Conservation (phyloP, 2,888 invertebrate species). For the Noctuana brunneofusca region DNA sequence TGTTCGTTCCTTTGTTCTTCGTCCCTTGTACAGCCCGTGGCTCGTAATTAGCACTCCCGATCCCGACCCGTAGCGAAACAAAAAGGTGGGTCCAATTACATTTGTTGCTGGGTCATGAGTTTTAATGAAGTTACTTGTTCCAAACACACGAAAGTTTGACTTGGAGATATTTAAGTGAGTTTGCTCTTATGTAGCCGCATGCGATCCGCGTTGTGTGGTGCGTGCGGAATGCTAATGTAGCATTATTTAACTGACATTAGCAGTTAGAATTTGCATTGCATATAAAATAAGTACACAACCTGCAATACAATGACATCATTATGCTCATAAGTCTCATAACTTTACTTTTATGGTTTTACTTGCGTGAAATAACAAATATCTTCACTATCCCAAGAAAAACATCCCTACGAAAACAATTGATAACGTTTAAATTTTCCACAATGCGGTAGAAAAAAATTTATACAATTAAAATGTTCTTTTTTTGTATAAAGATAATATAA, state of each 20-base stretch:
- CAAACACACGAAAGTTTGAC: conserved; percentile 27
- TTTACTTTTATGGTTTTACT: conserved; percentile 16
- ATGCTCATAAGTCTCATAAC: conserved; percentile 22
- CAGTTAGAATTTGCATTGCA: conserved; percentile 27
- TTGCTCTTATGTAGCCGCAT: conserved; percentile 4
- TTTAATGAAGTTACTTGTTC: conserved; percentile 52
- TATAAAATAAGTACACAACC: conserved; percentile 19
- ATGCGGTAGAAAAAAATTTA: too few relatives aligned
- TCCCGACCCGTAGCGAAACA: conserved; percentile 43
- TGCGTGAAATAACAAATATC: not conserved
- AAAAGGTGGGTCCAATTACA: conserved; percentile 51
- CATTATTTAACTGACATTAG: conserved; percentile 25
- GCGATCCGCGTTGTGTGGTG: not conserved
- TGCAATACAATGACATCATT: conserved; percentile 30
- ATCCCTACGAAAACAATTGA: too few relatives aligned
- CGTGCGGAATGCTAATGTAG: conserved; percentile 26
- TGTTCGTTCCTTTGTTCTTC: conserved; percentile 55
- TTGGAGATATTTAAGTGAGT: conserved; percentile 21
- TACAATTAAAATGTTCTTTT: too few relatives aligned
- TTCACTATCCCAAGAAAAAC: not conserved
- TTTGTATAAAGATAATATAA: too few relatives aligned
- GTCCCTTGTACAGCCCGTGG: conserved; percentile 48
- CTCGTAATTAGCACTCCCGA: conserved; percentile 48
- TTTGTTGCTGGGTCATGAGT: conserved; percentile 58
- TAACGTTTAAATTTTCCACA: too few relatives aligned